A percentile compares a stretch with the other conserved stretches of the same genome.
Evolutionary conservation across 2,113 vertebrate genomes (phyloP).

Genomic region (Forbesichthys agassizii): DNA sequence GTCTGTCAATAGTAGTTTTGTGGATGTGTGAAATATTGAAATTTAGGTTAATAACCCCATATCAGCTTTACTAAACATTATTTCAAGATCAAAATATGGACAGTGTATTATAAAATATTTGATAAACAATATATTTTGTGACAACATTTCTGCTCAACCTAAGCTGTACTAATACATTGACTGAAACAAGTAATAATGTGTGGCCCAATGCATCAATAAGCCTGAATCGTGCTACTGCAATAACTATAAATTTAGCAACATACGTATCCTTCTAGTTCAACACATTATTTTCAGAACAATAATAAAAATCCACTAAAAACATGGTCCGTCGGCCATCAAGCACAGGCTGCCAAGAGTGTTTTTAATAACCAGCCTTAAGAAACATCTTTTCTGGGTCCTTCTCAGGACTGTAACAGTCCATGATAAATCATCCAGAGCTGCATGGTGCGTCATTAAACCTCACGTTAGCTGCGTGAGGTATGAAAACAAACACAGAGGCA

Average conservation of each 20-base stretch:
- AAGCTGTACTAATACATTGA: too few species aligned
- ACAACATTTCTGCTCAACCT: too few species aligned
- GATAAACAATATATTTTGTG: too few species aligned
- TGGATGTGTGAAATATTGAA: too few species aligned
- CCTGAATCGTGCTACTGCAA: too few species aligned
- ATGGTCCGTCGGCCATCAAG: conserved; percentile 15
- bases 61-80: too few species aligned
- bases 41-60: too few species aligned
- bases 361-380: conserved; percentile 38
- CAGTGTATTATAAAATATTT: too few species aligned
- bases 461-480: conserved; percentile 41
- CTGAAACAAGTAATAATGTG: too few species aligned
- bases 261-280: conserved; percentile 11
- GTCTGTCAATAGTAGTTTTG: too few species aligned
- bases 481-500: conserved; percentile 48
- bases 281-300: conserved; percentile 31
- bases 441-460: conserved; percentile 55
- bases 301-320: conserved; percentile 31
- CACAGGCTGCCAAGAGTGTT: conserved; percentile 25
- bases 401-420: conserved; percentile 45
- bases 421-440: conserved; percentile 54
- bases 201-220: background rate
- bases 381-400: conserved; percentile 36
- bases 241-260: conserved; percentile 5
- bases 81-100: too few species aligned